Conservation (phyloP, 2,888 invertebrate species). For the Blomia tropicalis region DNA sequence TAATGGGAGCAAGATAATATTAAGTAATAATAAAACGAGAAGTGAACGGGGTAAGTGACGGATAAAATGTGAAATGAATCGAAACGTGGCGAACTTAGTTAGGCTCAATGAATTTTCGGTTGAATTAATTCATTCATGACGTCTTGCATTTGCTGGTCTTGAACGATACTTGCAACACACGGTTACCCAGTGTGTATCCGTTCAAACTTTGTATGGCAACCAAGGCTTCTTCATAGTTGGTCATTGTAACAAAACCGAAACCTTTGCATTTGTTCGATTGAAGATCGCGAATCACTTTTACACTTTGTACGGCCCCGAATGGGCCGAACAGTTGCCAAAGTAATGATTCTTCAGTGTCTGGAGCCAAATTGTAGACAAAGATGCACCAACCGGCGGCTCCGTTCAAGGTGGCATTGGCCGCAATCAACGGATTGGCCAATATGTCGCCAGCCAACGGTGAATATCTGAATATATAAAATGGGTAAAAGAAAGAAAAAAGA, state of each 20-base stretch:
- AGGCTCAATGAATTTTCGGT: no score
- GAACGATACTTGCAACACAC: conserved; percentile 92
- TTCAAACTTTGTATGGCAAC: conserved; percentile 90
- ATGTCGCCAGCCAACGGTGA: conserved; percentile 55
- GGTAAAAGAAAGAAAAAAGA: not conserved
- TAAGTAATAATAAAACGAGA: no score
- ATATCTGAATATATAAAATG: conserved; percentile 42
- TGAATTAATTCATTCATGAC: not conserved
- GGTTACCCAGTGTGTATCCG: conserved; percentile 83
- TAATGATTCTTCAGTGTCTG: conserved; percentile 76
- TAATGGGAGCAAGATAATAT: no score
- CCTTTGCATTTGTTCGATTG: conserved; percentile 95
- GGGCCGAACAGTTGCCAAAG: conserved; percentile 91
- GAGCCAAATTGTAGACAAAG: conserved; percentile 79
- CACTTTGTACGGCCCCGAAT: conserved; percentile 90
- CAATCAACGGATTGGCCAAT: conserved; percentile 30
- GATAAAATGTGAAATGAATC: no score
- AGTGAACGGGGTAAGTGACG: no score
- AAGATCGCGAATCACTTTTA: conserved; percentile 86
- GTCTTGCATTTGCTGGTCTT: conserved; percentile 47
- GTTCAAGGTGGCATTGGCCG: conserved; percentile 30
- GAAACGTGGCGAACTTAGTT: no score
- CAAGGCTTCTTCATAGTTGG: conserved; percentile 90
- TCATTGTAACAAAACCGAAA: conserved; percentile 96
- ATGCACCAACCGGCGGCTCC: conserved; percentile 40